Conservation (phyloP, 2,797 vertebrate species). For the Chloroceryle amazona region DNA sequence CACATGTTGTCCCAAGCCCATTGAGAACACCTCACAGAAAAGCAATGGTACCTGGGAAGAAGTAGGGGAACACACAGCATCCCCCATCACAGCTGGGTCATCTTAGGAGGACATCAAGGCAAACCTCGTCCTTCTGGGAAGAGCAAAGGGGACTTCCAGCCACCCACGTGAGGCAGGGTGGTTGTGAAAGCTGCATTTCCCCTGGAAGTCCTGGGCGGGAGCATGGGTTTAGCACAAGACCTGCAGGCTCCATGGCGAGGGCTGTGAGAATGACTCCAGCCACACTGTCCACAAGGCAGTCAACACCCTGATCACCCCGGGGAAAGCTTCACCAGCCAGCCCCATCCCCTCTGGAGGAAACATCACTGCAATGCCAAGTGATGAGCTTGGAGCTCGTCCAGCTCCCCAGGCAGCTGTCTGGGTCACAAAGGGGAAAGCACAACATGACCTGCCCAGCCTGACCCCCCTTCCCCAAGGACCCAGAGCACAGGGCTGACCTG, state of each 20-base stretch:
- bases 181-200: background rate
- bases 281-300: fast-evolving
- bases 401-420: background rate
- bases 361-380: fast-evolving
- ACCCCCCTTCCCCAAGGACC: fast-evolving
- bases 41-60: background rate
- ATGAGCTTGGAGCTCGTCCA: background rate
- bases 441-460: background rate
- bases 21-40: background rate
- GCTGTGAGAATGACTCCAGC: background rate
- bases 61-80: background rate
- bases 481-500: background rate
- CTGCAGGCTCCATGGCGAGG: fast-evolving
- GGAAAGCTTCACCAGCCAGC: too few species aligned
- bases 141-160: background rate
- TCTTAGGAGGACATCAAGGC: background rate
- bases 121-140: background rate
- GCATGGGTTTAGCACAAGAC: background rate
- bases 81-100: background rate
- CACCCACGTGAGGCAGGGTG: background rate
- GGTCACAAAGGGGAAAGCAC: too few species aligned
- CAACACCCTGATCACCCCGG: background rate
- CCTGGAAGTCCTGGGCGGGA: background rate
- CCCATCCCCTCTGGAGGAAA: background rate
- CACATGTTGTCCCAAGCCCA: background rate